Evolutionary conservation across 2,113 vertebrate genomes (phyloP), one percentile per base, ranked within the genome.

Genomic region (Ancistrus triradiatus): DNA sequence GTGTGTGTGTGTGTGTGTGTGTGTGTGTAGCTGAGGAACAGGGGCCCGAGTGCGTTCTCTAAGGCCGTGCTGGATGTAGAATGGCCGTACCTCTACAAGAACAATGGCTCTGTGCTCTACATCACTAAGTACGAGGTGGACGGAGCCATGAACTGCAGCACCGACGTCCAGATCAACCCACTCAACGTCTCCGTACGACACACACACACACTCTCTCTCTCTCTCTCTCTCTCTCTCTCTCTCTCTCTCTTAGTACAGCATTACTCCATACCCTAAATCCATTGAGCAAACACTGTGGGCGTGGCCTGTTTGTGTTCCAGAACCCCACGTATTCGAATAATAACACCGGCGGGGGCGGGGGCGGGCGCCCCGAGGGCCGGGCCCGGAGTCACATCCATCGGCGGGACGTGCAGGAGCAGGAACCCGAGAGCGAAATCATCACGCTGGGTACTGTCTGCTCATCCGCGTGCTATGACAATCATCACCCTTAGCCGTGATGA

Each of bases 141-240:
- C 14, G 96, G 96, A 1, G 91, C 93, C n/a, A 94, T 99, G 90
- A 95, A 92, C 83, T 99, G 96, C 73, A 92, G 89, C 70, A 90
- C 87, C 0, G 90, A 94, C 70, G 75, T 79, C 49, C 86, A 91
- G 73, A 91, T 99, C 84, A 99, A 99, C 78, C 90, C 94, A 0
- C 63, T 95, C 66, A 92, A 92, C 60, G 88, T 99, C 40, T 89
- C 93, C 70, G 95, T 98, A 75, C 79, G 18, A 18, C n/a, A n/a
- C n/a, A 9, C 19, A 56, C 24, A 62, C 25, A 21, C 22, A 10
- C 18, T 7, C n/a, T n/a, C n/a, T 19, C 6, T 22, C 17, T 42
- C 33, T 24, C 42, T 3, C 6, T 9, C 55, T 28, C 35, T 15
- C 9, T 2, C 4, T 3, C n/a, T 15, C 44, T 4, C 31, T 28